Evolutionary conservation across 92 coral and sea anemone species (phyloP).

Genomic region (Nematostella vectensis): DNA sequence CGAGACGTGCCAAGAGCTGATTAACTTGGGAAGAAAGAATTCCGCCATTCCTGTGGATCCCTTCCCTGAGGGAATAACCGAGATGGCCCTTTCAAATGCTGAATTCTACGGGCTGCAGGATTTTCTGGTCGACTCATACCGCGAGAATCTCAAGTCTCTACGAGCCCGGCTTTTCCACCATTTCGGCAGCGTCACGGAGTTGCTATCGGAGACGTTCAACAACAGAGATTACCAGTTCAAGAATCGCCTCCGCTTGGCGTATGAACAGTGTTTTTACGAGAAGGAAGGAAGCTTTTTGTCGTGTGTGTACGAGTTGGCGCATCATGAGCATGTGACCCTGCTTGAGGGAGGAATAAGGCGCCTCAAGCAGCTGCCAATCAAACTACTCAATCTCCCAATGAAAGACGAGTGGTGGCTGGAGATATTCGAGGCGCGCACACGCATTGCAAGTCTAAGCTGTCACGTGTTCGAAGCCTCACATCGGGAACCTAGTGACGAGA

Average conservation of each 20-base stretch:
- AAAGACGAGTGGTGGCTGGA: slow-evolving; percentile 98
- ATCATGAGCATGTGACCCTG: slow-evolving; percentile 59
- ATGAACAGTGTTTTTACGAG: slow-evolving; percentile 85
- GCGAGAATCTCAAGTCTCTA: slow-evolving; percentile 32
- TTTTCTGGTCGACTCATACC: slow-evolving; percentile 44
- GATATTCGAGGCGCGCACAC: slow-evolving; percentile 67
- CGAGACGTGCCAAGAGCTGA: slow-evolving; percentile 49
- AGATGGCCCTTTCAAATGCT: slow-evolving; percentile 3
- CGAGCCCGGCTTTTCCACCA: slow-evolving; percentile 26
- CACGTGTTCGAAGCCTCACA: slow-evolving; percentile 11
- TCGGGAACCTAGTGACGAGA: slow-evolving; percentile 1
- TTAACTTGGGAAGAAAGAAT: slow-evolving; percentile 37
- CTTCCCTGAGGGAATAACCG: background rate
- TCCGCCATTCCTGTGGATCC: background rate
- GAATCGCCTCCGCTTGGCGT: slow-evolving; percentile 79
- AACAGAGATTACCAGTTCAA: slow-evolving; percentile 34
- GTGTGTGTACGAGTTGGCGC: slow-evolving; percentile 85
- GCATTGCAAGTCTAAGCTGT: slow-evolving; percentile 16
- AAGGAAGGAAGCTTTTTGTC: slow-evolving; percentile 59
- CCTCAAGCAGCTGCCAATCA: slow-evolving; percentile 70
- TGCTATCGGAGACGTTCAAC: slow-evolving; percentile 61
- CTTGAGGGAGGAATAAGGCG: slow-evolving; percentile 48
- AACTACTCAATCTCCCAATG: slow-evolving; percentile 77
- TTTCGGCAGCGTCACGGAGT: slow-evolving; percentile 39
- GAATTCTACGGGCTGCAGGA: slow-evolving; percentile 48